Base-by-base conservation (phyloP, 2,888 invertebrate genomes). In the Penaeus monodon region DNA sequence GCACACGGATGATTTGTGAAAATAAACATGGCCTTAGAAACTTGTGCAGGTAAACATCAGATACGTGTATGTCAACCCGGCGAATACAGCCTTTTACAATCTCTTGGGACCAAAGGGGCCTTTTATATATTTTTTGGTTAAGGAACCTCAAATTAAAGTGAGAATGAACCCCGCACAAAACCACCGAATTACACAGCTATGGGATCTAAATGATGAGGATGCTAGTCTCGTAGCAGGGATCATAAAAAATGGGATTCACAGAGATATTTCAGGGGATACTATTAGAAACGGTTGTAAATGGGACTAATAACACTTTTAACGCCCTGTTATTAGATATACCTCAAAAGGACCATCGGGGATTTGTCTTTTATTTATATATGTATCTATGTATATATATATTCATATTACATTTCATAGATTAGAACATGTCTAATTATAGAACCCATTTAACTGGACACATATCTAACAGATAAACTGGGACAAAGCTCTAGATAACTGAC, bases 141-240 rank as follows among this genome's bases (percentile, higher is more conserved):
- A 57, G 76, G 74, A 76, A 83, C 68, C 76, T 76, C 74, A 82
- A 82, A 82, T 29, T 29, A 81, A 81, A 81, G 85, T 79, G 85
- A 85, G 79, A 73, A 82, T 85, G 68, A 79, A 85, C 85, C 85
- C 84, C 85, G 29, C 14, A 57, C 27, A 66, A 70, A 84, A 85
- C 85, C 85, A 85, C 85, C 70, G 85, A 85, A 85, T 70, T 85
- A 85, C 85, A 84, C 68, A 66, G 84, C 84, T 77, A 65, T 64
- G 79, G 85, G 78, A 24, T 79, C 49, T 63, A 27, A 63, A 63
- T 20, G 44, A 66, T 66, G 24, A 27, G 27, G 44, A 49, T 38
- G 76, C 24, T 24, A 49, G 20, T 29, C 49, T 83, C n/a, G 27
- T 65, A 66, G 27, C 79, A 33, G 70, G 74, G n/a, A 79, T 65